Evolutionary conservation across 1,140 invertebrate genomes (phyloP).

Genomic region (Trinorchestia longiramus): DNA sequence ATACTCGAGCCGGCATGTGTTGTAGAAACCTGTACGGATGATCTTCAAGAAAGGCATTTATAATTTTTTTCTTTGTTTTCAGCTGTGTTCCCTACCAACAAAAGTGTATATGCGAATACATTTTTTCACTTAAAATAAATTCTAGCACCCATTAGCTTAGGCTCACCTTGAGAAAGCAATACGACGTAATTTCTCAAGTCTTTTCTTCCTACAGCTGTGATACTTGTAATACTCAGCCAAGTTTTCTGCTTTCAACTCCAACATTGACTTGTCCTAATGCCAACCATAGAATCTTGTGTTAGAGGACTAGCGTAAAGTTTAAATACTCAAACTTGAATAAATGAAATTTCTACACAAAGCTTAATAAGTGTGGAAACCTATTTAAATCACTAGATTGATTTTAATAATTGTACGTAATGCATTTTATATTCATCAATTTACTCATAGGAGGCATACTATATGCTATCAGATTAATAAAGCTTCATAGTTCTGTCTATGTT

Average conservation of each 20-base stretch:
- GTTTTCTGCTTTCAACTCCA: not conserved
- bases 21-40: not conserved
- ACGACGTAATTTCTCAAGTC: slow-evolving; percentile 29
- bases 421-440: not conserved
- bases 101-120: slow-evolving; percentile 44
- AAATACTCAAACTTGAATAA: not conserved
- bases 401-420: not conserved
- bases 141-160: not conserved
- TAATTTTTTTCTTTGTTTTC: not conserved
- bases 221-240: not conserved
- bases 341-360: not conserved
- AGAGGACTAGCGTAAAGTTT: not conserved
- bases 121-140: slow-evolving; percentile 11
- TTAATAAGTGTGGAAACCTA: not conserved
- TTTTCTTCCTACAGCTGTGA: not conserved
- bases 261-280: not conserved
- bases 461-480: not conserved
- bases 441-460: not conserved
- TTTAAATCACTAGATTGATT: not conserved
- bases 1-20: not conserved
- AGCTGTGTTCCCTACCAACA: slow-evolving; percentile 24
- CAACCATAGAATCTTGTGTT: not conserved
- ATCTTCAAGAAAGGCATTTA: not conserved
- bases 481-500: not conserved
- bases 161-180: not conserved